Conservation (phyloP, 2,888 invertebrate genomes). For the Epiblema foenella region DNA sequence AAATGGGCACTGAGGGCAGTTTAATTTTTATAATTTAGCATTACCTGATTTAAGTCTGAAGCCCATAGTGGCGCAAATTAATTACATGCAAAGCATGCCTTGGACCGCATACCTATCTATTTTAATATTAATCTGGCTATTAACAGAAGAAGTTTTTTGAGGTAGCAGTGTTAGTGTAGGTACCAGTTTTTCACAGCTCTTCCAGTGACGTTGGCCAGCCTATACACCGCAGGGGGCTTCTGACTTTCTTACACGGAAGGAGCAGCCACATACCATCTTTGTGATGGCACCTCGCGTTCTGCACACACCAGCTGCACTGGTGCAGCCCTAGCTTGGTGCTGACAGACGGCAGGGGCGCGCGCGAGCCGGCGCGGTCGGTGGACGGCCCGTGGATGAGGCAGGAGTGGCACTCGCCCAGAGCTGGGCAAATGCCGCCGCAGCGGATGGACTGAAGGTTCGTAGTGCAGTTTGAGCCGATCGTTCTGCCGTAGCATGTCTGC, state of each 20-base stretch:
- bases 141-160: not conserved
- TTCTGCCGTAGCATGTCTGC: conserved; percentile 92
- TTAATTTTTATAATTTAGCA: not conserved
- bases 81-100: not conserved
- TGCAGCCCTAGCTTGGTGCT: conserved; percentile 91
- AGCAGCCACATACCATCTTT: conserved; percentile 87
- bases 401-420: conserved; percentile 94
- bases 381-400: conserved; percentile 92
- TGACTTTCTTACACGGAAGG: not conserved
- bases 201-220: not conserved
- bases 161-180: not conserved
- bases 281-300: conserved; percentile 95
- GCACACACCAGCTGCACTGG: conserved; percentile 97
- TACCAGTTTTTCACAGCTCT: no score
- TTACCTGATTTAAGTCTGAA: not conserved
- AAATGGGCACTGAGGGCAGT: not conserved
- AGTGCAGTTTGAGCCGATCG: conserved; percentile 94
- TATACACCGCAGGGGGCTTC: not conserved
- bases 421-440: conserved; percentile 95
- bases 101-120: no score
- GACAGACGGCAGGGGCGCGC: conserved; percentile 82
- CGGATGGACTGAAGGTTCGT: conserved; percentile 95
- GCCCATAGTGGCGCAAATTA: not conserved
- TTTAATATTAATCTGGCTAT: no score
- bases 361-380: conserved; percentile 67